Evolutionary conservation across 2,888 invertebrate species (phyloP), one percentile per base, ranked within the genome.

Genomic region (Drosophila affinis): DNA sequence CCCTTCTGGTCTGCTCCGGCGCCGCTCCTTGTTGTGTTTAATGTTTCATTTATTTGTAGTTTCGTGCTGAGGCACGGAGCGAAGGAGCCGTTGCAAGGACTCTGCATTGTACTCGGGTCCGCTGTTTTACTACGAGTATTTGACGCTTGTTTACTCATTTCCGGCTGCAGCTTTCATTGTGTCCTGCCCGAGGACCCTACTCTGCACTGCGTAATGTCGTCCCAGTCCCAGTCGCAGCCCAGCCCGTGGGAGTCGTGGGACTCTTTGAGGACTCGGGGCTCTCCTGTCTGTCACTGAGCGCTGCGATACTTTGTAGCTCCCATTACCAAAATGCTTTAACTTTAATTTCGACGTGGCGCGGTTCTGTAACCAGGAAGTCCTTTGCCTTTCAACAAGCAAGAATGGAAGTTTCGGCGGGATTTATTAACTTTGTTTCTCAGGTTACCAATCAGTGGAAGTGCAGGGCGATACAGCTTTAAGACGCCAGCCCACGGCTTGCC

Each of bases 61-160:
- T 75, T 72, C 62, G 70, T 49, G 46, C 63, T 48, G 52, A 56
- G 72, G 67, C 60, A 62, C 39, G 47, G 46, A 45, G 14, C 39
- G 5, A 39, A 14, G 53, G 24, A 44, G 29, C 39, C n/a, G 18
- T 44, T 46, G 52, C 53, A 44, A 51, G 48, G 62, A 56, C 53
- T 64, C 61, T 55, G 72, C 64, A 78, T 75, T 79, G 81, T 76
- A 63, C 53, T 63, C 54, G 53, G 60, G 39, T 64, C 60, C 53
- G 64, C 76, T 62, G 78, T 86, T 89, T 86, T 86, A 39, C 39
- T 14, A 39, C 39, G 61, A 87, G 87, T 78, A 87, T 87, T 87
- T 87, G 86, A 87, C 89, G 86, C 86, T 89, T 89, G 86, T 87
- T 87, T 89, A 87, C 86, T 88, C 78, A 87, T 87, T 87, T 87